These are phyloP conservation scores for Corvus hawaiiensis DNA, from an alignment of 2,113 vertebrate genomes.

Conservation along the genomic window DNA sequence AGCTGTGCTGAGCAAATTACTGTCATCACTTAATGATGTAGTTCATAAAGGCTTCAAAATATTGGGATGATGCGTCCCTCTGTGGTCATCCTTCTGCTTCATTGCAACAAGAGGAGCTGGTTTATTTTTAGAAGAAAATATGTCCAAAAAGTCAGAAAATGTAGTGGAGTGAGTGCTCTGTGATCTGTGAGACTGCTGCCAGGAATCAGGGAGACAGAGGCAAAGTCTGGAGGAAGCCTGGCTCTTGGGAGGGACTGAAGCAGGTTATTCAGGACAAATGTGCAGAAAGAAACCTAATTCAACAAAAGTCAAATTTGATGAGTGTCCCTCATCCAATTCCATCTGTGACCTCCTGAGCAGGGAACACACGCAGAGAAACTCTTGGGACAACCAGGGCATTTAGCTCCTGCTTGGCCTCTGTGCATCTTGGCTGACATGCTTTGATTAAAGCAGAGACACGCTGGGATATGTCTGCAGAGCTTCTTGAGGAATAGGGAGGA, in stretches of 20 bases:
- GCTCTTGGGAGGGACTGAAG: not conserved
- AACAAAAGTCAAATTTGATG: not conserved
- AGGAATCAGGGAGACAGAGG: not conserved
- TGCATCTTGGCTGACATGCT: not conserved
- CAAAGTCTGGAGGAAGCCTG: not conserved
- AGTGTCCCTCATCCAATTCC: not conserved
- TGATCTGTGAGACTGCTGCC: not conserved
- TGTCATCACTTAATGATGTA: not conserved
- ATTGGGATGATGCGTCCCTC: not conserved
- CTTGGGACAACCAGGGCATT: fast-evolving
- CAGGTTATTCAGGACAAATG: not conserved
- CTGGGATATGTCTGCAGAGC: not conserved
- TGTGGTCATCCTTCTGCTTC: not conserved
- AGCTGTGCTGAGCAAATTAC: not conserved
- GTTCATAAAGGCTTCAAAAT: not conserved
- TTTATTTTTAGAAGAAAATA: not conserved
- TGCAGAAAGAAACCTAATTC: fast-evolving
- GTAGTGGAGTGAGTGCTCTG: not conserved
- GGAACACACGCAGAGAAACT: not conserved
- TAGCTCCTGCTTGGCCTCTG: not conserved
- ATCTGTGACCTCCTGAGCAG: not conserved
- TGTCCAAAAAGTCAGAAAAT: not conserved
- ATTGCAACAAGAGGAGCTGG: not conserved
- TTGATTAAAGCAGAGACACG: not conserved
- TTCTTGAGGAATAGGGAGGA: not conserved